Percentiles rank a stretch among this genome's conserved stretches.
These are phyloP conservation scores for Neelides sp. DNA, from an alignment of 1,140 invertebrate species.

Conservation along the genomic window DNA sequence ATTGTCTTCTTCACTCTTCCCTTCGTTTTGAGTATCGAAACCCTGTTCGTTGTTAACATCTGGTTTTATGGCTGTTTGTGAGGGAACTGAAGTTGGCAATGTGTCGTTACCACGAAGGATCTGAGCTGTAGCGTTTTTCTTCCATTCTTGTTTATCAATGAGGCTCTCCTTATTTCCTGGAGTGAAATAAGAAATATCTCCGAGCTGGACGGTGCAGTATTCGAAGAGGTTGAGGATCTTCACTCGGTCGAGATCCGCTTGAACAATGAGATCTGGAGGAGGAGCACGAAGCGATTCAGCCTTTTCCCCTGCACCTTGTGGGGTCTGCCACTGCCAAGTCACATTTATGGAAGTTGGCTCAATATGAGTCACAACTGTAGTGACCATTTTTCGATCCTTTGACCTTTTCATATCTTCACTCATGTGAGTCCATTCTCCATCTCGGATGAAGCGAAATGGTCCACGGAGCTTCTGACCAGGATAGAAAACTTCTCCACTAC, in stretches of 20 bases:
- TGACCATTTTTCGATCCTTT: constrained; percentile 28
- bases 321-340: constrained; percentile 24
- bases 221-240: constrained; percentile 72
- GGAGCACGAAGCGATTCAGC: constrained; percentile 41
- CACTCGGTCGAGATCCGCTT: constrained; percentile 60
- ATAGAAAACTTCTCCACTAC: constrained; percentile 46
- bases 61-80: neutral
- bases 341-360: constrained; percentile 18
- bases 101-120: neutral
- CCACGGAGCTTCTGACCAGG: constrained; percentile 63
- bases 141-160: constrained; percentile 46
- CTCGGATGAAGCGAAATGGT: constrained; percentile 32
- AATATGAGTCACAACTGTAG: constrained; percentile 19
- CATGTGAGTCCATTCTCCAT: constrained; percentile 60
- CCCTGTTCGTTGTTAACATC: neutral
- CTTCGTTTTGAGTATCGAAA: neutral
- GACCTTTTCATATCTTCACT: constrained; percentile 55
- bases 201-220: constrained; percentile 75
- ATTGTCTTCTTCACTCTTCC: constrained; percentile 3
- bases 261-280: constrained; percentile 55
- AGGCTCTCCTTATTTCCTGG: constrained; percentile 46
- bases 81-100: neutral
- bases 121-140: constrained; percentile 34
- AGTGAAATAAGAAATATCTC: constrained; percentile 60
- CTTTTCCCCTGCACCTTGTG: constrained; percentile 15